A percentile compares a stretch with the other conserved stretches of the same genome.
Evolutionary conservation across 1,140 invertebrate genomes (phyloP).

Genomic region (Zaprionus vittiger): DNA sequence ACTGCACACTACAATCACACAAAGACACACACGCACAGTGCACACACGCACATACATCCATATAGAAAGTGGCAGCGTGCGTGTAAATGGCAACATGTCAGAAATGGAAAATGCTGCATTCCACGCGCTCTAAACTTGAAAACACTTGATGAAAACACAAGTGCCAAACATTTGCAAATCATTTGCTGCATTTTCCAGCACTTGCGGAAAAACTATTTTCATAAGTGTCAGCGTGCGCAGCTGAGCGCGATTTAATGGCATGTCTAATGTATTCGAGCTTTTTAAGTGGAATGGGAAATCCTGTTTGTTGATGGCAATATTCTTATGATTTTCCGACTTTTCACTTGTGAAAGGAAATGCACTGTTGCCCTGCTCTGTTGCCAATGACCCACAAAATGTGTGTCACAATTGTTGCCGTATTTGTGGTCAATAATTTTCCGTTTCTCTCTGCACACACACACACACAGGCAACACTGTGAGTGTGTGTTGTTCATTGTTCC

Average conservation of each 20-base stretch:
- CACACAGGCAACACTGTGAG: background rate
- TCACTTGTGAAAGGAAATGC: background rate
- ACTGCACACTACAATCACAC: conserved; percentile 39
- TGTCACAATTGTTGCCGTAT: conserved; percentile 69
- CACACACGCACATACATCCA: background rate
- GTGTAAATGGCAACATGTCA: conserved; percentile 32
- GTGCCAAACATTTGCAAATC: conserved; percentile 49
- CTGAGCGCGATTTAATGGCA: background rate
- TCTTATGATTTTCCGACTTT: background rate
- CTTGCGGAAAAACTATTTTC: conserved; percentile 27
- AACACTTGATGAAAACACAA: conserved; percentile 27
- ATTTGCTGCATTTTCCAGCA: conserved; percentile 37
- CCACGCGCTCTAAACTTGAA: conserved; percentile 22
- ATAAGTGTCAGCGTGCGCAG: conserved; percentile 15
- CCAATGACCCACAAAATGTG: conserved; percentile 71
- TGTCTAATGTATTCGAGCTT: background rate
- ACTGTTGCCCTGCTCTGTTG: conserved; percentile 9
- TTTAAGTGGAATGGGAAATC: background rate
- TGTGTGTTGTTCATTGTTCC: conserved; percentile 34
- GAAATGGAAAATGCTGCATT: conserved; percentile 25
- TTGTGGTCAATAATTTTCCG: conserved; percentile 46
- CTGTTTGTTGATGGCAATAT: background rate
- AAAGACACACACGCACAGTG: background rate
- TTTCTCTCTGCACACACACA: background rate
- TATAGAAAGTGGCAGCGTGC: background rate